phyloP scores from a whole-genome alignment of 2,888 invertebrate species.

The Podotricha telesiphe region DNA sequence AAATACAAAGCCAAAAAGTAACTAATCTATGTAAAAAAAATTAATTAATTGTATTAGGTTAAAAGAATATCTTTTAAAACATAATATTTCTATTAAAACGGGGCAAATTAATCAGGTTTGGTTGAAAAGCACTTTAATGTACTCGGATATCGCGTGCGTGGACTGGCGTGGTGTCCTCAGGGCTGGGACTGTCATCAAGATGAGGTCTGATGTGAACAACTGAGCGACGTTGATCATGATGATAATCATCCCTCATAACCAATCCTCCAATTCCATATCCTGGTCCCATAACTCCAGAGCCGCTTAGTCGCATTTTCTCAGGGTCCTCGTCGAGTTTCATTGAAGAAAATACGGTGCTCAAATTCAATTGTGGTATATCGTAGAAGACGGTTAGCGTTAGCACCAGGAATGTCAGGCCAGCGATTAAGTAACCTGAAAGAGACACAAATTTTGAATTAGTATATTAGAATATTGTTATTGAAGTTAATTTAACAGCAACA shows the following conservation, averaged over 20 bases:
- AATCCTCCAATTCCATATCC: slow-evolving; percentile 77
- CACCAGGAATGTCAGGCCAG: slow-evolving; percentile 93
- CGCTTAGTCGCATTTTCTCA: slow-evolving; percentile 87
- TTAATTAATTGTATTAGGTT: neutral
- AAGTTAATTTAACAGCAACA: no score
- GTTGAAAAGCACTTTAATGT: slow-evolving; percentile 61
- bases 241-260: slow-evolving; percentile 76
- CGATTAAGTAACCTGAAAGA: slow-evolving; percentile 88
- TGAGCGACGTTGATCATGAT: slow-evolving; percentile 81
- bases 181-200: slow-evolving; percentile 87
- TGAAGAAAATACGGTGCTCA: slow-evolving; percentile 90
- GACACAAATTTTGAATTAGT: neutral
- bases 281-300: slow-evolving; percentile 75
- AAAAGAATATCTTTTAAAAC: neutral
- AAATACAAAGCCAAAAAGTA: neutral
- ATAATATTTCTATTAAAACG: neutral
- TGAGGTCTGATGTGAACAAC: slow-evolving; percentile 87
- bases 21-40: neutral
- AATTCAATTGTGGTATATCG: slow-evolving; percentile 94
- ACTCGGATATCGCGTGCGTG: slow-evolving; percentile 83
- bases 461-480: no score
- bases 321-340: slow-evolving; percentile 84
- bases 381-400: slow-evolving; percentile 92
- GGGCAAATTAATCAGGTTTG: neutral
- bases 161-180: slow-evolving; percentile 86